A percentile compares a stretch with the other conserved stretches of the same genome.
Evolutionary conservation across 2,113 vertebrate species (phyloP).

Genomic region (Grammomys dolichurus): DNA sequence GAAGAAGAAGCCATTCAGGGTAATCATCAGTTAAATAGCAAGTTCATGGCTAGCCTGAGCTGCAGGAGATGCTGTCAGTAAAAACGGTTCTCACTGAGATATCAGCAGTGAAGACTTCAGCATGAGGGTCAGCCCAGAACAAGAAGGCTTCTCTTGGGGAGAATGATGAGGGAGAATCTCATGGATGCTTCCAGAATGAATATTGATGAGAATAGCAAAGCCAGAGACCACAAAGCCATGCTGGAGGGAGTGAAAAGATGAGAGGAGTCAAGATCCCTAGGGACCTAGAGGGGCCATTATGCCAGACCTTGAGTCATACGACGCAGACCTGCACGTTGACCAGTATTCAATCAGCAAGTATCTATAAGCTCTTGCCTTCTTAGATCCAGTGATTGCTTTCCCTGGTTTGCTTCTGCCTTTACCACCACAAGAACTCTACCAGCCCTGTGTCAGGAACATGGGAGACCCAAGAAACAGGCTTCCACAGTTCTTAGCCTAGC

Average conservation of each 20-base stretch:
- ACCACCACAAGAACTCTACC: neutral
- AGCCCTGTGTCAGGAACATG: neutral
- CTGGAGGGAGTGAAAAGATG: neutral
- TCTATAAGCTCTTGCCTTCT: neutral
- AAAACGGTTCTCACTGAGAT: neutral
- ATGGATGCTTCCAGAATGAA: neutral
- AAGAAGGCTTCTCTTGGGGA: neutral
- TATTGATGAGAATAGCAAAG: neutral
- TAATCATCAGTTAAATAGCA: neutral
- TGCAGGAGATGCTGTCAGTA: neutral
- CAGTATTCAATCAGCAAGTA: neutral
- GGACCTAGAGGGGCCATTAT: neutral
- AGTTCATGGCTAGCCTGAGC: neutral
- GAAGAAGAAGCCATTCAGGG: neutral
- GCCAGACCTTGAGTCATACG: neutral
- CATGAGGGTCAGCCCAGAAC: neutral
- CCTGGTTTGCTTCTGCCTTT: neutral
- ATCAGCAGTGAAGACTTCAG: neutral
- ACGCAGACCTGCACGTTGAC: neutral
- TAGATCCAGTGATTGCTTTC: neutral
- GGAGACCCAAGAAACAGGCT: neutral
- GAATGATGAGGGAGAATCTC: neutral
- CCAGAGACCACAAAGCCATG: neutral
- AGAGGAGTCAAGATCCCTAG: neutral
- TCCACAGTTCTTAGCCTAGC: neutral